Percentiles rank a stretch among this genome's conserved stretches.
phyloP scores from a whole-genome alignment of 2,888 invertebrate genomes.

The Lamellibrachia columna region DNA sequence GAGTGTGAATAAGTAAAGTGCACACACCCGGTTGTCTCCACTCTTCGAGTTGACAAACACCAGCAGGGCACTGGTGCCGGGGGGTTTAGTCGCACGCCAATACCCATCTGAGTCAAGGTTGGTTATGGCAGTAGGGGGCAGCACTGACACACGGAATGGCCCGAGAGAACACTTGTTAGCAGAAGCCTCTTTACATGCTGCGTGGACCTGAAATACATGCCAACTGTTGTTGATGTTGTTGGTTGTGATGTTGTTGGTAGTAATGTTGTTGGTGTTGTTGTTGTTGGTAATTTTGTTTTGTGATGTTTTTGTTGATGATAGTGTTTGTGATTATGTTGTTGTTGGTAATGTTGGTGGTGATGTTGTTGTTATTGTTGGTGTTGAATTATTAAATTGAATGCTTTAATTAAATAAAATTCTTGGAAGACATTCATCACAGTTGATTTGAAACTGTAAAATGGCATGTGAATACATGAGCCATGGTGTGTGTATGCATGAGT shows the following conservation, averaged over 20 bases:
- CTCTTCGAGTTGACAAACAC: slow-evolving; percentile 98
- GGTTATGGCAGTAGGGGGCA: slow-evolving; percentile 92
- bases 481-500: too few species aligned
- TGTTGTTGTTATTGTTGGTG: neutral
- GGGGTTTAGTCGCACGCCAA: slow-evolving; percentile 83
- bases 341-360: neutral
- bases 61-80: slow-evolving; percentile 80
- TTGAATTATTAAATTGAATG: neutral
- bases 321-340: neutral
- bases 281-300: neutral
- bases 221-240: neutral
- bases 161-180: slow-evolving; percentile 86
- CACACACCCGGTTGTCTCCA: slow-evolving; percentile 85
- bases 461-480: neutral
- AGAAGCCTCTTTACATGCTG: slow-evolving; percentile 85
- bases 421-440: neutral
- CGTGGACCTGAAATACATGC: slow-evolving; percentile 74
- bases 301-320: neutral
- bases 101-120: slow-evolving; percentile 87
- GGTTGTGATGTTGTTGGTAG: neutral
- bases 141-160: slow-evolving; percentile 87
- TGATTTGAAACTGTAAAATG: neutral
- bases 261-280: neutral
- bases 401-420: neutral
- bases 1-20: neutral